Evolutionary conservation across 2,113 vertebrate species (phyloP).

Genomic region (Lethenteron camtschaticum): DNA sequence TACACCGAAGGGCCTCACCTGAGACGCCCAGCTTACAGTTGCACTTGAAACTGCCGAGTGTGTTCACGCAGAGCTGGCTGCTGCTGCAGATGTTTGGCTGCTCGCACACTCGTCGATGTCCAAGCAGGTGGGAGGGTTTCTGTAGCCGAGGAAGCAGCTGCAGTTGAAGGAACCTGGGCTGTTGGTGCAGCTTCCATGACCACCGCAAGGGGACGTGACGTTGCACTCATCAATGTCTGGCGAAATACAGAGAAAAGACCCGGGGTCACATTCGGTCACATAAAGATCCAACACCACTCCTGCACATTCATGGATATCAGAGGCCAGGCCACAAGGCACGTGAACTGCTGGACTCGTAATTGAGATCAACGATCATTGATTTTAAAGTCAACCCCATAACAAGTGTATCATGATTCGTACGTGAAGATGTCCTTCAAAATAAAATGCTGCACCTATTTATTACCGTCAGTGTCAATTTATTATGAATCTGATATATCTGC

Average conservation of each 20-base stretch:
- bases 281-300: too few species aligned
- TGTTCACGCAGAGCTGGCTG: not conserved
- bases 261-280: too few species aligned
- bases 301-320: too few species aligned
- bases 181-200: not conserved
- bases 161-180: not conserved
- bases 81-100: not conserved
- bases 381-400: too few species aligned
- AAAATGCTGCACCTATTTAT: too few species aligned
- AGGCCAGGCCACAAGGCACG: too few species aligned
- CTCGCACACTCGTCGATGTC: constrained; percentile 2
- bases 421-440: too few species aligned
- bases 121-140: not conserved
- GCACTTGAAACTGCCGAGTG: not conserved
- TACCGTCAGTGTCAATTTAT: too few species aligned
- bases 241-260: not conserved
- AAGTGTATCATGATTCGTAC: too few species aligned
- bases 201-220: not conserved
- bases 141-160: not conserved
- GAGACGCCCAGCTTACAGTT: not conserved
- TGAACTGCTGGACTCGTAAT: too few species aligned
- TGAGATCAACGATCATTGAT: too few species aligned
- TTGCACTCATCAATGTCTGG: constrained; percentile 1
- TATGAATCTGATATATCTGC: not conserved
- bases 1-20: too few species aligned